Conservation (phyloP, 2,888 invertebrate species). For the Erynnis tages region DNA sequence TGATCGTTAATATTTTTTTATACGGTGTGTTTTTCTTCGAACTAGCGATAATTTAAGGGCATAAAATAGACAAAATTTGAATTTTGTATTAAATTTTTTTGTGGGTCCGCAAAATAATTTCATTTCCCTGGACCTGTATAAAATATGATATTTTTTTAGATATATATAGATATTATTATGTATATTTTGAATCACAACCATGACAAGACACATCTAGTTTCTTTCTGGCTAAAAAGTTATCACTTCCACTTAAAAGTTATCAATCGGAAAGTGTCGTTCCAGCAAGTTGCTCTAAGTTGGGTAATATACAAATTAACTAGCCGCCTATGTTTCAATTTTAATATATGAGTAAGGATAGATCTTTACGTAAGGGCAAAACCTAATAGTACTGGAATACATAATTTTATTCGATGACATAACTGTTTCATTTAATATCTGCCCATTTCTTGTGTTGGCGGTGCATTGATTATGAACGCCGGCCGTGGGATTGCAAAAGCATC, state of each 20-base stretch:
- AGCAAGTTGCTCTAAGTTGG: constrained; percentile 10
- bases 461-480: constrained; percentile 22
- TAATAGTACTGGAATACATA: constrained; percentile 36
- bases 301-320: constrained; percentile 29
- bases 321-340: constrained; percentile 32
- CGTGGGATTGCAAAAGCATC: too few species aligned
- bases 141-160: too few species aligned
- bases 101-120: too few species aligned
- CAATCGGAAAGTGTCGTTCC: constrained; percentile 1
- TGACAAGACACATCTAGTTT: too few species aligned
- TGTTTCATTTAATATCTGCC: constrained; percentile 27
- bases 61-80: too few species aligned
- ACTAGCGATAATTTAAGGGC: too few species aligned
- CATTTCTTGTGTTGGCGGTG: constrained; percentile 24
- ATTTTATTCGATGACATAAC: constrained; percentile 36
- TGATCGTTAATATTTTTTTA: too few species aligned
- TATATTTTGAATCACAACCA: too few species aligned
- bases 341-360: constrained; percentile 31
- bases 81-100: too few species aligned
- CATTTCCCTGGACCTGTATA: too few species aligned
- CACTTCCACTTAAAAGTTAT: neutral
- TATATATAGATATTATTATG: too few species aligned
- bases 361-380: constrained; percentile 39
- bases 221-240: neutral
- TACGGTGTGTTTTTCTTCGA: too few species aligned